Conservation (phyloP, 2,797 vertebrate genomes). For the Ctenopoma kingsleyae region DNA sequence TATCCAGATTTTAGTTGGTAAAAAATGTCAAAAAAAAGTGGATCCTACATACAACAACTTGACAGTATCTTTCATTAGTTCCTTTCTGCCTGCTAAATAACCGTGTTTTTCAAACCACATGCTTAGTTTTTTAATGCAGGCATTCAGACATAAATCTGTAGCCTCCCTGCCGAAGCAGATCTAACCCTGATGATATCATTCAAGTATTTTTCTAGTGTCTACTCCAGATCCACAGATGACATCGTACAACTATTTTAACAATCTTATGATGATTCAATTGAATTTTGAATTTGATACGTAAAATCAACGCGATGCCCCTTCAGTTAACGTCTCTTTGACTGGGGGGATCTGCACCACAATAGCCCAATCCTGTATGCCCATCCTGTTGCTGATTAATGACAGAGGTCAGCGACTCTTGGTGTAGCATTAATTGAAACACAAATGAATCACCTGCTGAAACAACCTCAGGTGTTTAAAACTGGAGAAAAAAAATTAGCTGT, state of each 20-base stretch:
- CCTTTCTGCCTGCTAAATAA: neutral
- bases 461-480: conserved; percentile 2
- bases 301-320: neutral
- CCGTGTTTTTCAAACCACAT: too few species aligned
- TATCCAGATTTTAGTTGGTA: neutral
- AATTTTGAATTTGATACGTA: neutral
- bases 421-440: neutral
- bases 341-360: neutral
- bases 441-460: conserved; percentile 27
- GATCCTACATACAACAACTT: neutral
- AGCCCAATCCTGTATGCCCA: neutral
- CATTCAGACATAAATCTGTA: neutral
- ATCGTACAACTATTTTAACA: neutral
- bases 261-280: neutral
- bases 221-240: neutral
- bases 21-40: neutral
- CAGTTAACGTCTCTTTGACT: neutral
- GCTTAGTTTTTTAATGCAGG: neutral
- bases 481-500: conserved; percentile 6
- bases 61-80: neutral
- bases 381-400: neutral
- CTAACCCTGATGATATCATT: too few species aligned
- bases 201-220: neutral
- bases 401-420: conserved; percentile 11
- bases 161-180: neutral